These are phyloP conservation scores for Phania funesta DNA, from an alignment of 2,888 invertebrate genomes.

Conservation along the genomic window DNA sequence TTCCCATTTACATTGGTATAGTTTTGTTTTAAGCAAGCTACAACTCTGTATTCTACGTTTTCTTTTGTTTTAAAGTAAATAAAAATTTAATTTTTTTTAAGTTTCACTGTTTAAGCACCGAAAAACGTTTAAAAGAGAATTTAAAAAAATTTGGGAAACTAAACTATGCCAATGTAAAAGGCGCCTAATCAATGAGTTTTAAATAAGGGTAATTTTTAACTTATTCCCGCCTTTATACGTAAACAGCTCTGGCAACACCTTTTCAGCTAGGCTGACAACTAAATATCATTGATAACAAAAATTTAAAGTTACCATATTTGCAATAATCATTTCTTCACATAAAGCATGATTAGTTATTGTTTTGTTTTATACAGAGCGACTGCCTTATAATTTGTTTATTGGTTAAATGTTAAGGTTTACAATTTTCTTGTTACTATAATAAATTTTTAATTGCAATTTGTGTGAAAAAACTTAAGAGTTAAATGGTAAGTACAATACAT, in stretches of 20 bases:
- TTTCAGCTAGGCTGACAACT: background rate
- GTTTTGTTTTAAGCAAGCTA: too few species aligned
- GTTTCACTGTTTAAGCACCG: too few species aligned
- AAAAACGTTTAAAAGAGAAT: too few species aligned
- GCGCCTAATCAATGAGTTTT: too few species aligned
- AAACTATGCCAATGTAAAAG: too few species aligned
- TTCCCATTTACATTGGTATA: too few species aligned
- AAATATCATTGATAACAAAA: slow-evolving; percentile 2
- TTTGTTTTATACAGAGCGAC: slow-evolving; percentile 34
- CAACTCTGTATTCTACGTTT: too few species aligned
- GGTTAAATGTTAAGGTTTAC: slow-evolving; percentile 54
- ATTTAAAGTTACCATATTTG: slow-evolving; percentile 23
- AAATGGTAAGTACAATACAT: slow-evolving; percentile 43
- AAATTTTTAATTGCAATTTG: slow-evolving; percentile 18
- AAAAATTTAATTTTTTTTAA: too few species aligned
- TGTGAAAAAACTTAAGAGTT: slow-evolving; percentile 36
- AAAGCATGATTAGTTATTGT: slow-evolving; percentile 53
- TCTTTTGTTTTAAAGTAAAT: too few species aligned
- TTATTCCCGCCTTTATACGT: background rate
- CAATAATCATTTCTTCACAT: background rate
- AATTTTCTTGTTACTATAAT: background rate
- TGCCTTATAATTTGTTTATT: slow-evolving; percentile 53
- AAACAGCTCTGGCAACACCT: background rate
- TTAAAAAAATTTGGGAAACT: too few species aligned
- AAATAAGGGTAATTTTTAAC: too few species aligned